Percentiles rank a stretch among this genome's conserved stretches.
These are phyloP conservation scores for Lethocerus indicus DNA, from an alignment of 1,140 invertebrate genomes.

Conservation along the genomic window DNA sequence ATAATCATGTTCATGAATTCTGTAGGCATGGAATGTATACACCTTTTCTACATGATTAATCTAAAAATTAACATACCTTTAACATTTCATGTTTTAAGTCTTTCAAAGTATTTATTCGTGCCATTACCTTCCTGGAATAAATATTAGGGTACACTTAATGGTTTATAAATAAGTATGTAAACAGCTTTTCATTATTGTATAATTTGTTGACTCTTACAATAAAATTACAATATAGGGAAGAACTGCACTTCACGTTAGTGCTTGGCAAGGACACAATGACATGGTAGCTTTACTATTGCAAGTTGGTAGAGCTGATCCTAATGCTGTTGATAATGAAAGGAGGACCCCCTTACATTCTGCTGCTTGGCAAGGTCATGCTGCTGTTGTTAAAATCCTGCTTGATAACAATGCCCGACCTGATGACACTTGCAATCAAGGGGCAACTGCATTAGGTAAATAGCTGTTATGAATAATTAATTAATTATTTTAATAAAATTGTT, in stretches of 20 bases:
- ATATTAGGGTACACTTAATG: no score
- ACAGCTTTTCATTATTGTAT: neutral
- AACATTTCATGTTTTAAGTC: no score
- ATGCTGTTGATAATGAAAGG: constrained; percentile 76
- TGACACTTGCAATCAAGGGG: constrained; percentile 86
- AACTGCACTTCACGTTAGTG: constrained; percentile 79
- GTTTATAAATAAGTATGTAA: neutral
- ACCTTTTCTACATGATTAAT: neutral
- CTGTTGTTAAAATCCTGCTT: constrained; percentile 65
- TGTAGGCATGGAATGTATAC: neutral
- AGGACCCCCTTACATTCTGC: constrained; percentile 83
- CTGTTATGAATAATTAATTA: neutral
- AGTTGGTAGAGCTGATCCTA: constrained; percentile 59
- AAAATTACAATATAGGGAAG: constrained; percentile 38
- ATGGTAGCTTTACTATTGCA: constrained; percentile 76
- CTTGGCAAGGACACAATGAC: constrained; percentile 83
- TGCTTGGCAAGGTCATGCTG: constrained; percentile 84
- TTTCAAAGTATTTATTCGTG: no score
- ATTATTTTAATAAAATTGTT: neutral
- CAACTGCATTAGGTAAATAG: constrained; percentile 60
- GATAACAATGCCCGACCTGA: constrained; percentile 63
- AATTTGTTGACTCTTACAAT: neutral
- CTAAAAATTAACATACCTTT: neutral
- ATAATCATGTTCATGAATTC: neutral
- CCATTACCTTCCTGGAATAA: no score